These are phyloP conservation scores for Barnardius zonarius DNA, from an alignment of 2,113 vertebrate genomes.

Conservation along the genomic window DNA sequence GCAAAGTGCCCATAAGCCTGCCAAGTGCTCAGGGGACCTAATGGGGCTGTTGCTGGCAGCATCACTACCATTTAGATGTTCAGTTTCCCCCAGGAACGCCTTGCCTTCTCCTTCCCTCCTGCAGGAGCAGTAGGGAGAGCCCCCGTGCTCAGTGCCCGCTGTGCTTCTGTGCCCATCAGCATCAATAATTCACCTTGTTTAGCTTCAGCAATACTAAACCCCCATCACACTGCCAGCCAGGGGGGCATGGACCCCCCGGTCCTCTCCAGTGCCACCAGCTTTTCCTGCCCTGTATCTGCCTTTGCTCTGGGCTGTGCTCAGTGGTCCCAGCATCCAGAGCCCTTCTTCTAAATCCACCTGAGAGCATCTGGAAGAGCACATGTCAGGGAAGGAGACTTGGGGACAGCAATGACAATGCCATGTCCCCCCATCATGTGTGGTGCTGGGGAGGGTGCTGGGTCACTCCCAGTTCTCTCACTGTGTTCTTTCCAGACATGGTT, in stretches of 20 bases:
- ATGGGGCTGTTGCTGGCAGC: background rate
- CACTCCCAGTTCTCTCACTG: rapidly evolving
- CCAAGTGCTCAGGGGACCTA: background rate
- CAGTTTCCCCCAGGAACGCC: background rate
- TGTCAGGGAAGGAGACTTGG: background rate
- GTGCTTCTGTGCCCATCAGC: background rate
- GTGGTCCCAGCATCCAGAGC: rapidly evolving
- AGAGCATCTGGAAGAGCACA: background rate
- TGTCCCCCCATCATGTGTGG: background rate
- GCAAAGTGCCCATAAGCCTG: background rate
- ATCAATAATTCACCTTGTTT: background rate
- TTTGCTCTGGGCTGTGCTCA: background rate
- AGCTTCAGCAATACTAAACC: background rate
- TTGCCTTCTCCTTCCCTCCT: background rate
- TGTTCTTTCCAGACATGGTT: background rate
- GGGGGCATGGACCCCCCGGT: background rate
- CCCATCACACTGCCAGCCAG: background rate
- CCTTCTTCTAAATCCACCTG: background rate
- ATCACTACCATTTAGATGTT: background rate
- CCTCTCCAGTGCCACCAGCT: background rate
- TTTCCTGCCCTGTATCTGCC: background rate
- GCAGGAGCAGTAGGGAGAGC: background rate
- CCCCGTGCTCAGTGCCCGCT: background rate
- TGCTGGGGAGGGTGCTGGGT: rapidly evolving
- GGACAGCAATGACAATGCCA: background rate